Conservation (phyloP, 2,888 invertebrate species). For the Aporophyla nigra region DNA sequence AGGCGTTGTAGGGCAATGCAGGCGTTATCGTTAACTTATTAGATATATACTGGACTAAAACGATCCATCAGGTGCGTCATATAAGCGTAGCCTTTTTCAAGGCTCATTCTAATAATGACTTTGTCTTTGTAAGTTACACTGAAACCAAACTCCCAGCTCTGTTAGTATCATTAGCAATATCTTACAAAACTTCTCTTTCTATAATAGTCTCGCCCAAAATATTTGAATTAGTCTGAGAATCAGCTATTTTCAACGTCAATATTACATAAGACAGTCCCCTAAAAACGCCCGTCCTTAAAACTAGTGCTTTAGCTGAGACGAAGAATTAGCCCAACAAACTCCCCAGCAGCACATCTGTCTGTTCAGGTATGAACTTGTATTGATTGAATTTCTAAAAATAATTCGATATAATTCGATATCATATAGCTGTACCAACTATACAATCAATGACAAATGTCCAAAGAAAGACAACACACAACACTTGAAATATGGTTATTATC, state of each 20-base stretch:
- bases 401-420: not conserved
- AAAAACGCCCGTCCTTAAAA: too few relatives aligned
- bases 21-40: constrained; percentile 1
- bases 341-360: too few relatives aligned
- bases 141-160: not conserved
- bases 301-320: too few relatives aligned
- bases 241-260: too few relatives aligned
- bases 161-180: not conserved
- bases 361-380: too few relatives aligned
- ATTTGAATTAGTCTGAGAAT: too few relatives aligned
- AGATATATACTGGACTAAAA: not conserved
- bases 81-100: not conserved
- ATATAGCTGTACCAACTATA: not conserved
- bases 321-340: too few relatives aligned
- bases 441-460: not conserved
- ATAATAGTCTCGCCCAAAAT: not conserved
- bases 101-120: too few relatives aligned
- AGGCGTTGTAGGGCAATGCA: not conserved
- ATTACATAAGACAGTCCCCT: too few relatives aligned
- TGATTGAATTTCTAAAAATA: not conserved
- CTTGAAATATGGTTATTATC: constrained; percentile 11
- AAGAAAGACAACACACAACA: not conserved
- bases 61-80: not conserved
- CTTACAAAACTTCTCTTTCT: not conserved
- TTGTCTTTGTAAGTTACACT: not conserved